These are phyloP conservation scores for Bugulina stolonifera DNA, from an alignment of 2,888 invertebrate species.

Conservation along the genomic window DNA sequence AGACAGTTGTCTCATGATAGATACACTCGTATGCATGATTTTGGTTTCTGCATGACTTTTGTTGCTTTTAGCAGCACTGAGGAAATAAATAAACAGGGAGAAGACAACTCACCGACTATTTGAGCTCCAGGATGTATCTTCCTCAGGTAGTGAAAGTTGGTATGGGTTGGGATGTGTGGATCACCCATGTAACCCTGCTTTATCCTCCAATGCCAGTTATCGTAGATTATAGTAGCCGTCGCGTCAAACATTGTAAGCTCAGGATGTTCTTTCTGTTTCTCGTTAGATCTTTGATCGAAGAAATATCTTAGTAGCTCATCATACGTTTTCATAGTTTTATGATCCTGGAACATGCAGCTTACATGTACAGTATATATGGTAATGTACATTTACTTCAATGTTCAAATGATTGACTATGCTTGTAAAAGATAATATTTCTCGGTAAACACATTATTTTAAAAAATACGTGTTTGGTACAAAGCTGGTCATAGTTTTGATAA, in stretches of 20 bases:
- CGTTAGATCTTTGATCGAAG: background rate
- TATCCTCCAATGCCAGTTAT: slow-evolving; percentile 19
- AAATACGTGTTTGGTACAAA: too few relatives aligned
- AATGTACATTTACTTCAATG: too few relatives aligned
- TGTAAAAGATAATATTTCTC: too few relatives aligned
- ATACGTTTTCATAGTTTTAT: slow-evolving; percentile 12
- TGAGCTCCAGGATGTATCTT: slow-evolving; percentile 12
- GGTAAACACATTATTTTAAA: too few relatives aligned
- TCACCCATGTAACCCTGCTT: slow-evolving; percentile 19
- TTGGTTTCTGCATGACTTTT: too few relatives aligned
- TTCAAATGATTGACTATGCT: too few relatives aligned
- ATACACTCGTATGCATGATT: too few relatives aligned
- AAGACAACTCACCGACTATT: slow-evolving; percentile 21
- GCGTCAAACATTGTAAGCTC: slow-evolving; percentile 2
- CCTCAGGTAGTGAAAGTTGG: slow-evolving; percentile 21
- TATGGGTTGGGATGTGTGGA: slow-evolving; percentile 5
- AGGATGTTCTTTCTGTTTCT: background rate
- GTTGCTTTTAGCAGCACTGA: too few relatives aligned
- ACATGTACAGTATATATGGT: too few relatives aligned
- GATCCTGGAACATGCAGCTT: slow-evolving; percentile 8
- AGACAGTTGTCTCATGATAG: too few relatives aligned
- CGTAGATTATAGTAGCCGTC: slow-evolving; percentile 18
- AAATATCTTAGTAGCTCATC: background rate
- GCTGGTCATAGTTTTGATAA: too few relatives aligned
- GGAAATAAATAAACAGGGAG: too few relatives aligned